phyloP scores from a whole-genome alignment of 2,888 invertebrate genomes.

The Volucella inanis region DNA sequence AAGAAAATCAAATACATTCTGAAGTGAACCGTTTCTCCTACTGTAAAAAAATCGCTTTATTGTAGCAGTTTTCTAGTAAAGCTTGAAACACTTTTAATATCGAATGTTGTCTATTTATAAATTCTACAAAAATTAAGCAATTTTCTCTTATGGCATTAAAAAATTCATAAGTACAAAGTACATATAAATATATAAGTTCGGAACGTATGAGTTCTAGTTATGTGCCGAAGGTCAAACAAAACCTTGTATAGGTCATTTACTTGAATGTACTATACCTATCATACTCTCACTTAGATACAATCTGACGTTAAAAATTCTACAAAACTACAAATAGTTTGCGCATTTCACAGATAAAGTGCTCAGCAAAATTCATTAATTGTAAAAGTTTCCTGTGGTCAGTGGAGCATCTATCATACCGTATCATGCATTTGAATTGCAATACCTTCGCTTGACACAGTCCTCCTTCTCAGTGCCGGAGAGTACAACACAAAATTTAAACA shows the following conservation, averaged over 20 bases:
- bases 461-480: constrained; percentile 16
- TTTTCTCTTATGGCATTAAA: neutral
- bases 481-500: constrained; percentile 57
- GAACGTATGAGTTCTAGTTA: constrained; percentile 38
- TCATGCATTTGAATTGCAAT: constrained; percentile 61
- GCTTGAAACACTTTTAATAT: neutral
- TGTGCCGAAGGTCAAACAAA: constrained; percentile 51
- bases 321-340: constrained; percentile 3
- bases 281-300: constrained; percentile 4
- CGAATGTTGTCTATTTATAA: constrained; percentile 4
- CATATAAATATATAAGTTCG: neutral
- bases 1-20: no score
- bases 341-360: constrained; percentile 4
- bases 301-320: constrained; percentile 5
- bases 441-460: constrained; percentile 38
- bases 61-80: no score
- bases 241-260: constrained; percentile 24
- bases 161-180: constrained; percentile 2
- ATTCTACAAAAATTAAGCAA: neutral
- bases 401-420: constrained; percentile 48
- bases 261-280: no score
- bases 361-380: constrained; percentile 62
- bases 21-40: no score
- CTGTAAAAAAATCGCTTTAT: no score
- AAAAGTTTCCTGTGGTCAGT: constrained; percentile 58